Evolutionary conservation across 2,888 invertebrate genomes (phyloP).

Genomic region (Pharmacophagus antenor): DNA sequence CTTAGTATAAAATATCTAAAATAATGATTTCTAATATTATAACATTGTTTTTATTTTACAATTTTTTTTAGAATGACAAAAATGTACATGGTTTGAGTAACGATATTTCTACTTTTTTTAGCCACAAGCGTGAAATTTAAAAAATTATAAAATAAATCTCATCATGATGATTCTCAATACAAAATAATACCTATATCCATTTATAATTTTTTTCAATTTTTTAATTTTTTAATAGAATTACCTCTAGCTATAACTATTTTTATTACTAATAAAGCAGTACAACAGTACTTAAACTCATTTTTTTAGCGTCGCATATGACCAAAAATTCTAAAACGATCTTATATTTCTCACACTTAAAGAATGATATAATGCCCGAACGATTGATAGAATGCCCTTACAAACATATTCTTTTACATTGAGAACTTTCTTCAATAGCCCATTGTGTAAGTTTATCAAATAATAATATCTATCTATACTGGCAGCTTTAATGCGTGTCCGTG

Average conservation of each 20-base stretch:
- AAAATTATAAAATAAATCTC: too few relatives aligned
- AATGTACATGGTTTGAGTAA: too few relatives aligned
- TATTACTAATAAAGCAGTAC: constrained; percentile 13
- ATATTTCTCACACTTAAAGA: constrained; percentile 25
- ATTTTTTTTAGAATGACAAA: too few relatives aligned
- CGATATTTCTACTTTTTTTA: too few relatives aligned
- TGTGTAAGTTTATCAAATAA: constrained; percentile 23
- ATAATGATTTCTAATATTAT: too few relatives aligned
- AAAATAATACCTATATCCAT: too few relatives aligned
- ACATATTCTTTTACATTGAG: constrained; percentile 73
- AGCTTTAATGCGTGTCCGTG: constrained; percentile 13
- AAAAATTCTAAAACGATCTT: constrained; percentile 17
- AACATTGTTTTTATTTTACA: too few relatives aligned
- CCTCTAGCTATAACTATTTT: background rate
- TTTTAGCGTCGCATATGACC: constrained; percentile 7
- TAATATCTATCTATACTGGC: constrained; percentile 24
- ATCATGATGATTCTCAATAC: too few relatives aligned
- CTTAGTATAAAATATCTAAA: too few relatives aligned
- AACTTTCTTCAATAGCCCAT: constrained; percentile 24
- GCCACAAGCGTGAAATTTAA: too few relatives aligned
- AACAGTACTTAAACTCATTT: constrained; percentile 19
- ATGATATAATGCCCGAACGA: constrained; percentile 25
- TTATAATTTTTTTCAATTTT: too few relatives aligned
- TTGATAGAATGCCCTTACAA: constrained; percentile 58
- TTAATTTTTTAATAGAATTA: background rate